Conservation (phyloP, 2,113 vertebrate species). For the Nansenia antarctica region DNA sequence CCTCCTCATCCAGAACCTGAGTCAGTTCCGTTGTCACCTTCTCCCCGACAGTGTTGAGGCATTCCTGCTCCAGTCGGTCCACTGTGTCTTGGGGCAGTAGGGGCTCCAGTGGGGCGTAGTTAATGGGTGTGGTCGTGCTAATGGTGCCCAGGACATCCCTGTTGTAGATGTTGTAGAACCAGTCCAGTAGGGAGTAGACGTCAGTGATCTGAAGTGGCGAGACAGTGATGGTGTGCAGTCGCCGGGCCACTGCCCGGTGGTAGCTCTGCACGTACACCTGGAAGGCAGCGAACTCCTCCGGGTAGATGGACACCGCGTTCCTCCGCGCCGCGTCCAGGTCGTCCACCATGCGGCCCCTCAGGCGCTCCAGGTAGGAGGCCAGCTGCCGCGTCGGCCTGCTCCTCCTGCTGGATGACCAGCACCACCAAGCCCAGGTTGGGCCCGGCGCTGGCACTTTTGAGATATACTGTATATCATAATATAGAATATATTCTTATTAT, state of each 20-base stretch:
- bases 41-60: constrained; percentile 70
- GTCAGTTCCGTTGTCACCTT: constrained; percentile 73
- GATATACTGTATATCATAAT: too few relatives aligned
- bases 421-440: too few relatives aligned
- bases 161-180: constrained; percentile 89
- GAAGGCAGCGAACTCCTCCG: constrained; percentile 80
- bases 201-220: constrained; percentile 79
- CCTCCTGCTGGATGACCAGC: constrained; percentile 69
- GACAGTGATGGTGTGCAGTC: constrained; percentile 71
- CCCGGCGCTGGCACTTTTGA: too few relatives aligned
- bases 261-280: constrained; percentile 86
- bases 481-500: too few relatives aligned
- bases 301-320: constrained; percentile 84
- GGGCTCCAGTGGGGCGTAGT: constrained; percentile 64
- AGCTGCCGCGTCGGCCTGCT: constrained; percentile 69
- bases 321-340: constrained; percentile 81
- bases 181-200: constrained; percentile 86
- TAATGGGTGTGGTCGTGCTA: constrained; percentile 57
- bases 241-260: constrained; percentile 80
- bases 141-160: constrained; percentile 76
- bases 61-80: constrained; percentile 74
- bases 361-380: constrained; percentile 73
- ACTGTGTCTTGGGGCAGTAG: constrained; percentile 71
- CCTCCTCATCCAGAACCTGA: constrained; percentile 77
- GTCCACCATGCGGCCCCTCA: constrained; percentile 76